A percentile compares a stretch with the other conserved stretches of the same genome.
phyloP scores from a whole-genome alignment of 2,797 vertebrate genomes.

The Pseudomugil tenellus region DNA sequence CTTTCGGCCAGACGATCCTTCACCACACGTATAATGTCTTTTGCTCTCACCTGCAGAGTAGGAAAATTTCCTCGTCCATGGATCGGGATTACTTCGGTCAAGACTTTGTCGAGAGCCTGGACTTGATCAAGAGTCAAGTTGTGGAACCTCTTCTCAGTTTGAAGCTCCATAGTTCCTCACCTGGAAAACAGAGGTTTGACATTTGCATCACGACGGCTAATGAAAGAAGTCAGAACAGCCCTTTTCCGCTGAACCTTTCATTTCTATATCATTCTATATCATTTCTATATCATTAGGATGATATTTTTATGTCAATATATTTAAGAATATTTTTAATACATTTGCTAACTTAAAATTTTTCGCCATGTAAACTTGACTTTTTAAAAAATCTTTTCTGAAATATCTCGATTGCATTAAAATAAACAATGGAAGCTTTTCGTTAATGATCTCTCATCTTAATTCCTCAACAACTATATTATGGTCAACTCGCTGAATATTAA shows the following conservation, averaged over 20 bases:
- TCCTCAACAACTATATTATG: neutral
- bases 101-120: slow-evolving; percentile 90
- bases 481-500: neutral
- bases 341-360: neutral
- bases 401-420: slow-evolving; percentile 4
- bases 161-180: slow-evolving; percentile 65
- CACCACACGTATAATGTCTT: slow-evolving; percentile 92
- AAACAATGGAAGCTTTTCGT: neutral
- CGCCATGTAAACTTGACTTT: neutral
- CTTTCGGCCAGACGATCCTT: slow-evolving; percentile 88
- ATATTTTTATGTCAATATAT: neutral
- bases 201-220: slow-evolving; percentile 30
- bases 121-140: slow-evolving; percentile 92
- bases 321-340: slow-evolving; percentile 2
- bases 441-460: neutral
- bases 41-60: slow-evolving; percentile 92
- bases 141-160: slow-evolving; percentile 85
- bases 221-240: neutral
- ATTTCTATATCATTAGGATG: neutral
- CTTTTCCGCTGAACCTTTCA: neutral
- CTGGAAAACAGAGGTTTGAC: slow-evolving; percentile 56
- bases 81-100: slow-evolving; percentile 92
- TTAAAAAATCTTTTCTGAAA: neutral
- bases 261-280: neutral
- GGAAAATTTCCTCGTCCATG: slow-evolving; percentile 97